phyloP scores from a whole-genome alignment of 2,888 invertebrate species.

The Rhyacophila evoluta region DNA sequence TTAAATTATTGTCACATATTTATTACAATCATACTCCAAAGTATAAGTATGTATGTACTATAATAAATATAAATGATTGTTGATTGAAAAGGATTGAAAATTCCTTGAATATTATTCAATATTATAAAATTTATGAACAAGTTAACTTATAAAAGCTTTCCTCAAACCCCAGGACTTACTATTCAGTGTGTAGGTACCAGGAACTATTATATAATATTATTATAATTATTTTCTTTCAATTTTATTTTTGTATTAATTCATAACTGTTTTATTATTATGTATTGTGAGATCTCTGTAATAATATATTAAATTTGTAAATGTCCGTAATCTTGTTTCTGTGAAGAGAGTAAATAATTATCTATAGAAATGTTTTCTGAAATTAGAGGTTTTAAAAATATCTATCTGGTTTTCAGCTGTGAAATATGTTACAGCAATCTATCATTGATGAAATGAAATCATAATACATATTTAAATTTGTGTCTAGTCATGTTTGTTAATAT shows the following conservation, averaged over 20 bases:
- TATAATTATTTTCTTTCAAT: no score
- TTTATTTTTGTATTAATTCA: neutral
- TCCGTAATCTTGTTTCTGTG: conserved; percentile 26
- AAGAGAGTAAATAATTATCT: conserved; percentile 20
- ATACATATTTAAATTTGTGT: conserved; percentile 61
- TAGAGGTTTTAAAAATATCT: conserved; percentile 23
- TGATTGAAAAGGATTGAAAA: neutral
- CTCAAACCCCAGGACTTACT: neutral
- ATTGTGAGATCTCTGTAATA: neutral
- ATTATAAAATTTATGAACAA: neutral
- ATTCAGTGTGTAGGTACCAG: no score
- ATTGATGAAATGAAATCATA: conserved; percentile 15
- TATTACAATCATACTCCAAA: conserved; percentile 25
- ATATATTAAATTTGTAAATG: conserved; percentile 9
- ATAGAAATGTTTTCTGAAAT: conserved; percentile 57
- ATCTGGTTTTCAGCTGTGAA: neutral
- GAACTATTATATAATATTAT: no score
- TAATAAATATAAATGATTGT: conserved; percentile 23
- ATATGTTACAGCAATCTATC: conserved; percentile 3
- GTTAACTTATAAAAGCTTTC: neutral
- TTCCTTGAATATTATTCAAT: conserved; percentile 14
- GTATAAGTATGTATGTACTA: neutral
- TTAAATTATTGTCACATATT: conserved; percentile 25
- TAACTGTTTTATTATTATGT: neutral
- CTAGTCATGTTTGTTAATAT: conserved; percentile 70